A percentile compares a stretch with the other conserved stretches of the same genome.
phyloP scores from a whole-genome alignment of 1,140 invertebrate genomes.

The Drosophila aff. region DNA sequence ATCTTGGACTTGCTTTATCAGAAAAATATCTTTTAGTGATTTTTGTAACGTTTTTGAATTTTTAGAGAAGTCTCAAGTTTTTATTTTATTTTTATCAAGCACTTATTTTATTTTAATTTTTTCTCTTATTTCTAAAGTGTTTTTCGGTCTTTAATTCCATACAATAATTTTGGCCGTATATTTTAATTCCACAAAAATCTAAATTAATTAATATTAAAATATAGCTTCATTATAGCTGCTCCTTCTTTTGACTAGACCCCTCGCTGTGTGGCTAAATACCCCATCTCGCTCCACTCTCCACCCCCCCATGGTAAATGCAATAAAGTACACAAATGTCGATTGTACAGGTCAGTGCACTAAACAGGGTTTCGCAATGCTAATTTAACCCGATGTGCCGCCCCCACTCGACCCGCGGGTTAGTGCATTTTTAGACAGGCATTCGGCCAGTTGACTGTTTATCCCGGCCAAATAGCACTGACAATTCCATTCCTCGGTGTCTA shows the following conservation, averaged over 20 bases:
- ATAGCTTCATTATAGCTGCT: neutral
- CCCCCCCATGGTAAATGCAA: constrained; percentile 3
- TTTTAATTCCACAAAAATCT: too few relatives aligned
- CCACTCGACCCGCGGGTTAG: neutral
- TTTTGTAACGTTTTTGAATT: too few relatives aligned
- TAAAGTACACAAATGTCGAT: constrained; percentile 52
- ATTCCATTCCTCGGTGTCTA: constrained; percentile 63
- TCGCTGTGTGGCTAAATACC: constrained; percentile 11
- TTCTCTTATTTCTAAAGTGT: too few relatives aligned
- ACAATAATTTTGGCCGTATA: too few relatives aligned
- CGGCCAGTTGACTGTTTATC: constrained; percentile 60
- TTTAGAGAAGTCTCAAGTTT: neutral
- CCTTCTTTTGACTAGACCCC: constrained; percentile 12
- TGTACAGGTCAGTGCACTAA: constrained; percentile 69
- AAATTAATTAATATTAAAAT: neutral
- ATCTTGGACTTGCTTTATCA: fast-evolving
- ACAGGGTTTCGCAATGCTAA: constrained; percentile 47
- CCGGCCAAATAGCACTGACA: constrained; percentile 53
- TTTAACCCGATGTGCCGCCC: constrained; percentile 30
- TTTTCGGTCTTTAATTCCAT: too few relatives aligned
- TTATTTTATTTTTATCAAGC: too few relatives aligned
- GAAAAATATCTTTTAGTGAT: neutral
- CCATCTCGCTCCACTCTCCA: too few relatives aligned
- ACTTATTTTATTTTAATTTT: neutral
- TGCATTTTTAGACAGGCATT: constrained; percentile 60